phyloP scores from a whole-genome alignment of 2,888 invertebrate species.

The Helleia helle region DNA sequence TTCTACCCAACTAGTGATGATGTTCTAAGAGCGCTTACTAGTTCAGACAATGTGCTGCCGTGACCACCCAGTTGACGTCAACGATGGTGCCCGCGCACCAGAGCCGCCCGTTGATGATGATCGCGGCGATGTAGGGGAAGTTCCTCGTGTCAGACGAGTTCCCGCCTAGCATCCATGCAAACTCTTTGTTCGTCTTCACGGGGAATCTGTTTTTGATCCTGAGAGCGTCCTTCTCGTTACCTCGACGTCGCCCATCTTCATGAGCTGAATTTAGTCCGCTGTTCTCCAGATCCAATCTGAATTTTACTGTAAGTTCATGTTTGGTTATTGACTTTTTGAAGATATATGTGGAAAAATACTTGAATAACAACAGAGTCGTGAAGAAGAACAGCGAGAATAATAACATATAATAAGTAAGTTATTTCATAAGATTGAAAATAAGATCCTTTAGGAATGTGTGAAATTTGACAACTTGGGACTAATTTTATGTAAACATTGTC shows the following conservation, averaged over 20 bases:
- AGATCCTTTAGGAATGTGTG: too few relatives aligned
- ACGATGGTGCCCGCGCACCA: conserved; percentile 64
- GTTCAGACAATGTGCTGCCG: conserved; percentile 62
- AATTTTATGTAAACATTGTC: too few relatives aligned
- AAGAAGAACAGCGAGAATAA: too few relatives aligned
- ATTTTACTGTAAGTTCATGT: conserved; percentile 24
- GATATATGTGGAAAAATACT: too few relatives aligned
- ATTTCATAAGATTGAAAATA: too few relatives aligned
- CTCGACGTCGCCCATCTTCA: conserved; percentile 20
- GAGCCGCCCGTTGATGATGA: conserved; percentile 53
- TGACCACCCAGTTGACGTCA: conserved; percentile 57
- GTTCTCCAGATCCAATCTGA: conserved; percentile 24
- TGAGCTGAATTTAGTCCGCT: conserved; percentile 8
- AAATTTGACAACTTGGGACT: too few relatives aligned
- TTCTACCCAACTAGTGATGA: too few relatives aligned
- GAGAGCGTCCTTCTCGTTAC: conserved; percentile 22
- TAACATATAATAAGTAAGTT: too few relatives aligned
- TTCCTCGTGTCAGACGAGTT: conserved; percentile 44
- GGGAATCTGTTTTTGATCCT: conserved; percentile 34
- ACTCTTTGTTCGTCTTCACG: conserved; percentile 16
- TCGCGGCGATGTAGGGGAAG: conserved; percentile 56
- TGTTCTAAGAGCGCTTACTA: too few relatives aligned
- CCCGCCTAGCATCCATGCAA: conserved; percentile 36
- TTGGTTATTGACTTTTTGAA: too few relatives aligned
- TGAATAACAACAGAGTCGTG: too few relatives aligned